phyloP scores from a whole-genome alignment of 2,888 invertebrate species.

The Calliscelio sp. region DNA sequence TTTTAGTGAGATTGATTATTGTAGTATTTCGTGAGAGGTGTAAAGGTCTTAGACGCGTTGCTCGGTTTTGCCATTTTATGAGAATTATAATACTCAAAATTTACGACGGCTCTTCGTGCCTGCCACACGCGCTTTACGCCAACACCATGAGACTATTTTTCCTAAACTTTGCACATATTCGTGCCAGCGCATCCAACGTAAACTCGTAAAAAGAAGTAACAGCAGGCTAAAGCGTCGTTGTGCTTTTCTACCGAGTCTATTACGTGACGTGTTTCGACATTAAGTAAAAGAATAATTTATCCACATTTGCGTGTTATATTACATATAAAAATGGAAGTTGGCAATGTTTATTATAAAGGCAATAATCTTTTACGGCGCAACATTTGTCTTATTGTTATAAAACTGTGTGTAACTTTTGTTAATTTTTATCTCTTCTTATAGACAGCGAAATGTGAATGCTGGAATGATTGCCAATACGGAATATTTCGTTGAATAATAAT shows the following conservation, averaged over 20 bases:
- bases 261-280: conserved; percentile 63
- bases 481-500: background rate
- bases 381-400: background rate
- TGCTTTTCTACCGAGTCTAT: conserved; percentile 49
- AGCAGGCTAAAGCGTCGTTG: conserved; percentile 54
- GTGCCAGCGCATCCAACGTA: conserved; percentile 61
- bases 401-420: no score
- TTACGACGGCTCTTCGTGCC: conserved; percentile 73
- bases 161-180: conserved; percentile 77
- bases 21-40: conserved; percentile 45
- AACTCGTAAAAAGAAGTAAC: conserved; percentile 67
- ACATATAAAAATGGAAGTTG: background rate
- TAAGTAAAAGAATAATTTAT: conserved; percentile 55
- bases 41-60: conserved; percentile 56
- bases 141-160: conserved; percentile 74
- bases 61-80: conserved; percentile 62
- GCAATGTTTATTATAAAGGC: background rate
- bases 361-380: background rate
- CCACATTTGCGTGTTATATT: conserved; percentile 19
- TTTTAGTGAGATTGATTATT: conserved; percentile 62
- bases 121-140: conserved; percentile 50
- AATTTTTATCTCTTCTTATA: no score
- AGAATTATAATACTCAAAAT: conserved; percentile 74
- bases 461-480: no score
- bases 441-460: no score